A percentile compares a stretch with the other conserved stretches of the same genome.
Evolutionary conservation across 2,113 vertebrate genomes (phyloP).

Genomic region (Scolopax mira): DNA sequence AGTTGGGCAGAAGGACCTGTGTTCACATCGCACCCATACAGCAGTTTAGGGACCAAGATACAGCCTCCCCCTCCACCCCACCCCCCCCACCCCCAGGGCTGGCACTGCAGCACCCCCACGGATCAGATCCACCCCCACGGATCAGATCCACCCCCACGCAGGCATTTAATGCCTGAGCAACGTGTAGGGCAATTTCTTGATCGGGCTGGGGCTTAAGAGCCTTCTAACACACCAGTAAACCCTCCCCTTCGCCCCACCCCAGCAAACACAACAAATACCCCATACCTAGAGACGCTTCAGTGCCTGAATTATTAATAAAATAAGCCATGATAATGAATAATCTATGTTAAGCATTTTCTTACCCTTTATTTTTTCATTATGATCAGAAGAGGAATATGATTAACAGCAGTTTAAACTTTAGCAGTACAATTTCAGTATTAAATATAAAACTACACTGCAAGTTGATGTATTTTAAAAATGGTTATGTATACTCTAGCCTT

Average conservation of each 20-base stretch:
- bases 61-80: no score
- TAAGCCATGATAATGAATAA: slow-evolving; percentile 66
- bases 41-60: neutral
- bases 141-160: neutral
- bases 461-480: slow-evolving; percentile 70
- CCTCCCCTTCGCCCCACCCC: neutral
- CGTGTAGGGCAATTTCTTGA: neutral
- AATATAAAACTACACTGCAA: slow-evolving; percentile 73
- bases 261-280: neutral
- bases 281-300: neutral
- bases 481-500: slow-evolving; percentile 67
- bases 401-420: slow-evolving; percentile 69
- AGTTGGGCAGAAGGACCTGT: neutral
- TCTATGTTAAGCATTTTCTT: slow-evolving; percentile 70
- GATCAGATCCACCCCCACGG: neutral
- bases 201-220: neutral
- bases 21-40: accelerated
- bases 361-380: slow-evolving; percentile 72
- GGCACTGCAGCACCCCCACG: neutral
- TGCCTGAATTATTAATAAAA: slow-evolving; percentile 55
- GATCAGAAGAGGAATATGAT: slow-evolving; percentile 71
- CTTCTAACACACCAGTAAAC: neutral
- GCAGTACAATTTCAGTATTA: slow-evolving; percentile 72
- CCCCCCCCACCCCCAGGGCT: neutral
- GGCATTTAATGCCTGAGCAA: accelerated